Evolutionary conservation across 2,888 invertebrate species (phyloP).

Genomic region (Zonitis immaculata): DNA sequence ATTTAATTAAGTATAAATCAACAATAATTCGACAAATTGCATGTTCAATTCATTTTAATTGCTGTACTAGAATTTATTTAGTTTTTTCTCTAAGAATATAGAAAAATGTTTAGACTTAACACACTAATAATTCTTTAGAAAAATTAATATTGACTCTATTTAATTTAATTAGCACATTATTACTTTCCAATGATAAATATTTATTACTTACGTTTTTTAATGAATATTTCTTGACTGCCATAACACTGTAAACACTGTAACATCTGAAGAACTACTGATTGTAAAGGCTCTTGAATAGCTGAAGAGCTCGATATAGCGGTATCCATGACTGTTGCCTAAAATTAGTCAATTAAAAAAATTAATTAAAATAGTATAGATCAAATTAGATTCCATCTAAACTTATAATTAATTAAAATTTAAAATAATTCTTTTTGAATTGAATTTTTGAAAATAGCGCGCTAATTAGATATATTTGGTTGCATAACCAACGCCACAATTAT

Average conservation of each 20-base stretch:
- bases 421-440: too few relatives aligned
- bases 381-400: too few relatives aligned
- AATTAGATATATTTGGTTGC: not conserved
- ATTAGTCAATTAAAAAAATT: constrained; percentile 14
- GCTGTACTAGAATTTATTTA: too few relatives aligned
- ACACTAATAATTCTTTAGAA: too few relatives aligned
- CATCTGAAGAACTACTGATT: constrained; percentile 46
- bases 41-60: too few relatives aligned
- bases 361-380: not conserved
- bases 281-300: constrained; percentile 36
- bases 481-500: not conserved
- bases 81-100: too few relatives aligned
- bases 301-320: constrained; percentile 45
- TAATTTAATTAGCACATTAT: not conserved
- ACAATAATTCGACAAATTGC: too few relatives aligned
- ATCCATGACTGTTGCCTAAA: constrained; percentile 47
- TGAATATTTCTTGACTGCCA: constrained; percentile 10
- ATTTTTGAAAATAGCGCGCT: not conserved
- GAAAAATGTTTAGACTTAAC: too few relatives aligned
- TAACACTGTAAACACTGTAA: constrained; percentile 40
- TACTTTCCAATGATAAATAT: not conserved
- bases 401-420: too few relatives aligned
- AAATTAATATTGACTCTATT: not conserved
- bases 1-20: too few relatives aligned
- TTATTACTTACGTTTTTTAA: constrained; percentile 23